Percentiles rank a stretch among this genome's conserved stretches.
These are phyloP conservation scores for Dryadula phaetusa DNA, from an alignment of 2,888 invertebrate species.

Conservation along the genomic window DNA sequence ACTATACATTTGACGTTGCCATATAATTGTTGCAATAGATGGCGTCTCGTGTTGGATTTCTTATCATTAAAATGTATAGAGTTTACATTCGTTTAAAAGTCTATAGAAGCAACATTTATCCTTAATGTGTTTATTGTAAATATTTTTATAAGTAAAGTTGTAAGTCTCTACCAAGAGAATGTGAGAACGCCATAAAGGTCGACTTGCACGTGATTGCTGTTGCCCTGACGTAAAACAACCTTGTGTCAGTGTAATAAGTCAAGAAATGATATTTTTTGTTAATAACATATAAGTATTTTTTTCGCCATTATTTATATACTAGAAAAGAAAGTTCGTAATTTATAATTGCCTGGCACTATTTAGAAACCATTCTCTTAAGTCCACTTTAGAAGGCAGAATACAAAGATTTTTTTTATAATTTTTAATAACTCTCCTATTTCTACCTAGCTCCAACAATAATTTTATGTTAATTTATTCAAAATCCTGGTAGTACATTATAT, in stretches of 20 bases:
- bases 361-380: not conserved
- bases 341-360: not conserved
- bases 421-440: too few species aligned
- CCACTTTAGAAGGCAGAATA: not conserved
- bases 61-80: not conserved
- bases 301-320: not conserved
- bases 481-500: too few species aligned
- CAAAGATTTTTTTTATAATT: not conserved
- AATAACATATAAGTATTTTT: slow-evolving; percentile 35
- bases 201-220: slow-evolving; percentile 63
- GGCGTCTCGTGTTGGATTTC: too few species aligned
- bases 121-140: too few species aligned
- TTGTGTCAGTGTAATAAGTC: slow-evolving; percentile 48
- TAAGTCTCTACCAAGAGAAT: slow-evolving; percentile 31
- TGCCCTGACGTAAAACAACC: slow-evolving; percentile 60
- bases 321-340: not conserved
- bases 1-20: too few species aligned
- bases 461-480: too few species aligned
- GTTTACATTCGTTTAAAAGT: too few species aligned
- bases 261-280: slow-evolving; percentile 37
- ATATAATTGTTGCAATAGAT: too few species aligned
- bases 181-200: slow-evolving; percentile 55
- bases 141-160: slow-evolving; percentile 21
- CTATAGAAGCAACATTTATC: too few species aligned
- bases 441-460: too few species aligned